Conservation (phyloP, 1,140 invertebrate species). For the Battus philenor region DNA sequence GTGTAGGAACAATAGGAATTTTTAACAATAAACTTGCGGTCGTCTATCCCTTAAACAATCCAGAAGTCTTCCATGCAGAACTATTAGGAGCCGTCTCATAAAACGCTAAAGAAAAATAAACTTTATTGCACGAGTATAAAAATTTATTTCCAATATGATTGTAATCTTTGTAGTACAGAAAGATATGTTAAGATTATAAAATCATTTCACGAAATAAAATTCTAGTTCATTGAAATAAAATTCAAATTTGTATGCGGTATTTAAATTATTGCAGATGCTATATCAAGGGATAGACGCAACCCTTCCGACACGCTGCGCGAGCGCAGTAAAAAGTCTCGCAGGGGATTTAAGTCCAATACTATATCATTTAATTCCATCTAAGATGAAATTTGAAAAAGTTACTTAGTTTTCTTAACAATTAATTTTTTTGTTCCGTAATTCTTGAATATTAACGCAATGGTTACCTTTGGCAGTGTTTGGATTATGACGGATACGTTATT, state of each 20-base stretch:
- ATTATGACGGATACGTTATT: too few species aligned
- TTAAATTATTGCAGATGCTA: conserved; percentile 15
- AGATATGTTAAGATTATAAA: too few species aligned
- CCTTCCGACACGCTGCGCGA: conserved; percentile 52
- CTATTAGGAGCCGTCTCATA: conserved; percentile 19
- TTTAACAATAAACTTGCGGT: conserved; percentile 60
- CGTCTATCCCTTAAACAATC: conserved; percentile 49
- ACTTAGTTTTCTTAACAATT: too few species aligned
- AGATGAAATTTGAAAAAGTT: too few species aligned
- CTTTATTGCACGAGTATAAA: conserved; percentile 14
- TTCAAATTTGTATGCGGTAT: conserved; percentile 8
- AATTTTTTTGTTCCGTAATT: too few species aligned
- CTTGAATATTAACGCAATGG: too few species aligned
- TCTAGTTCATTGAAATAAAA: not conserved
- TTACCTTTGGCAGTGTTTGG: too few species aligned
- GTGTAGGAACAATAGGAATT: conserved; percentile 53
- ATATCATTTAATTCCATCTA: too few species aligned
- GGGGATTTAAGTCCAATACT: conserved; percentile 19
- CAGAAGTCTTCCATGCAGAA: conserved; percentile 57
- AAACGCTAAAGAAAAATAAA: conserved; percentile 15
- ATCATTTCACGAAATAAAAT: too few species aligned
- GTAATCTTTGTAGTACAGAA: too few species aligned
- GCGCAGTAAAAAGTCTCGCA: conserved; percentile 41
- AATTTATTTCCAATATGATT: too few species aligned
- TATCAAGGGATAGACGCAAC: conserved; percentile 36